A percentile compares a stretch with the other conserved stretches of the same genome.
Conservation (phyloP, 2,113 vertebrate genomes). For the Scytalopus superciliaris region DNA sequence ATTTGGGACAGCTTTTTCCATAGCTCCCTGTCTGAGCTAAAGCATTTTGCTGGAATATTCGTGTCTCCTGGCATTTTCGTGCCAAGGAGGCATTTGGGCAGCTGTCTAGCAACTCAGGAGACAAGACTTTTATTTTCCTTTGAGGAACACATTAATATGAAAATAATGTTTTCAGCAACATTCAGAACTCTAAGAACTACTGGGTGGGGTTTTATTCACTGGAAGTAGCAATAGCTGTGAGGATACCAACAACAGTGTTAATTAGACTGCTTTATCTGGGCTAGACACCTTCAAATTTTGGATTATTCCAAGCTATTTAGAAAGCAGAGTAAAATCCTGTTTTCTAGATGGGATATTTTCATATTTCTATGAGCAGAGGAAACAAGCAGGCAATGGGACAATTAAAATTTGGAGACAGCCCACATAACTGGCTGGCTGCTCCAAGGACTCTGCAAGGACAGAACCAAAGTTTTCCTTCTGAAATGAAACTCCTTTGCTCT, state of each 20-base stretch:
- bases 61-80: not conserved
- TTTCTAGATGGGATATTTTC: conserved; percentile 55
- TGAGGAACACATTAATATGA: not conserved
- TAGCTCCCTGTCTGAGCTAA: not conserved
- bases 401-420: conserved; percentile 62
- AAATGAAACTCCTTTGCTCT: not conserved
- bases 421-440: conserved; percentile 55
- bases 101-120: not conserved
- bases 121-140: not conserved
- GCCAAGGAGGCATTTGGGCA: conserved; percentile 11
- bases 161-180: not conserved
- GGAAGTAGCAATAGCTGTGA: not conserved
- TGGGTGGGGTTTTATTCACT: not conserved
- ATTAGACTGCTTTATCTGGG: not conserved
- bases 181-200: not conserved
- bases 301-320: not conserved
- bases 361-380: conserved; percentile 56
- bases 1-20: conserved; percentile 45
- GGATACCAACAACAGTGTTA: not conserved
- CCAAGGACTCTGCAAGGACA: not conserved
- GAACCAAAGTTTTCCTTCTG: conserved; percentile 54
- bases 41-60: conserved; percentile 1
- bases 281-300: not conserved
- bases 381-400: conserved; percentile 50
- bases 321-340: not conserved